A percentile compares a stretch with the other conserved stretches of the same genome.
Evolutionary conservation across 2,888 invertebrate species (phyloP).

Genomic region (Chironomus riparius): DNA sequence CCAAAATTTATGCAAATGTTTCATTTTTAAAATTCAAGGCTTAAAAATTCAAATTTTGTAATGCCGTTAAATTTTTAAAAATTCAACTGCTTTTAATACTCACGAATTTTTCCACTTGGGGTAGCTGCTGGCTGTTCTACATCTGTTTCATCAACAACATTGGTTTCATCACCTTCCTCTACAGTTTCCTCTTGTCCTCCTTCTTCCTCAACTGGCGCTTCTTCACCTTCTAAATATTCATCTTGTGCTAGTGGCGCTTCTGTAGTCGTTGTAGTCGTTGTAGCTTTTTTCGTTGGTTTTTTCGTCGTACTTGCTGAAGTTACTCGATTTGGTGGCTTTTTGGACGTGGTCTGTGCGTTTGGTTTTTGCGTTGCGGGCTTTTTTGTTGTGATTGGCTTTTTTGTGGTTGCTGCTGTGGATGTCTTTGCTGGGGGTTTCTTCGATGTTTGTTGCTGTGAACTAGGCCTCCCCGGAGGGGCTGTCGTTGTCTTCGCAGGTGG

Average conservation of each 20-base stretch:
- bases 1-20: no score
- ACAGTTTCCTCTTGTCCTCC: constrained; percentile 28
- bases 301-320: constrained; percentile 20
- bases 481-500: constrained; percentile 29
- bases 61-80: background rate
- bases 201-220: constrained; percentile 31
- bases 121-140: constrained; percentile 7
- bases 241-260: constrained; percentile 33
- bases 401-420: constrained; percentile 27
- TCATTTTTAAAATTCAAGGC: no score
- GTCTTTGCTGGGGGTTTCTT: constrained; percentile 26
- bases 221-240: constrained; percentile 38
- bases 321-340: constrained; percentile 5
- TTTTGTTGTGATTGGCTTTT: constrained; percentile 27
- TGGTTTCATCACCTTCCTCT: constrained; percentile 27
- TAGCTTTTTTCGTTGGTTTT: constrained; percentile 32
- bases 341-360: constrained; percentile 29
- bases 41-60: no score
- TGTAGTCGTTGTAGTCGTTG: constrained; percentile 38
- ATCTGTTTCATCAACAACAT: constrained; percentile 11
- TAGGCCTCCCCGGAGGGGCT: constrained; percentile 9
- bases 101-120: constrained; percentile 37
- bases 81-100: constrained; percentile 31
- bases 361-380: constrained; percentile 23
- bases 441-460: constrained; percentile 11